Conservation (phyloP, 2,797 vertebrate species). For the Ctenochaetus hawaiiensis region DNA sequence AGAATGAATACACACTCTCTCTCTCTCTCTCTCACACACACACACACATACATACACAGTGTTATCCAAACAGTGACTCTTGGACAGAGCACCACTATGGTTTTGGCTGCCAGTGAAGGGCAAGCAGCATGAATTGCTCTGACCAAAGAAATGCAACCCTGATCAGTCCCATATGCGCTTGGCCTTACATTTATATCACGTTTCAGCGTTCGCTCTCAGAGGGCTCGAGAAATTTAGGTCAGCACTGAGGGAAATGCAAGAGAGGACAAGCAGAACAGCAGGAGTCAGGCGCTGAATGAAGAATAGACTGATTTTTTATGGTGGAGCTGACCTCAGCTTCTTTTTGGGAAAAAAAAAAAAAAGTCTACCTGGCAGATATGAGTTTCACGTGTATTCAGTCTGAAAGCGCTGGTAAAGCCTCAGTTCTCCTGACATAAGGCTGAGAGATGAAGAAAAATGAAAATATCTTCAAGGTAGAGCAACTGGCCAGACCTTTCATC, state of each 20-base stretch:
- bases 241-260: slow-evolving; percentile 71
- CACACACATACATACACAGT: slow-evolving; percentile 60
- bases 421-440: slow-evolving; percentile 40
- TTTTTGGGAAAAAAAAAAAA: slow-evolving; percentile 13
- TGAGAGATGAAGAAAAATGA: slow-evolving; percentile 62
- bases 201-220: slow-evolving; percentile 76
- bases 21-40: slow-evolving; percentile 36
- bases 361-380: slow-evolving; percentile 65
- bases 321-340: slow-evolving; percentile 72
- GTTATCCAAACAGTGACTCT: slow-evolving; percentile 81
- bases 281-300: slow-evolving; percentile 75
- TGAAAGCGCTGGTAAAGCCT: slow-evolving; percentile 39
- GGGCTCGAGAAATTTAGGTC: slow-evolving; percentile 81
- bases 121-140: slow-evolving; percentile 85
- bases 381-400: slow-evolving; percentile 61
- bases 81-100: slow-evolving; percentile 76
- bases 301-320: slow-evolving; percentile 72
- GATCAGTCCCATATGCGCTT: slow-evolving; percentile 86
- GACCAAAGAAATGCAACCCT: slow-evolving; percentile 85
- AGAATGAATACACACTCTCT: slow-evolving; percentile 17
- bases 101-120: slow-evolving; percentile 85
- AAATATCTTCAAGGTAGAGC: slow-evolving; percentile 62
- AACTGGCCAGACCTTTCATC: slow-evolving; percentile 65
- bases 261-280: slow-evolving; percentile 72
- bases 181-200: slow-evolving; percentile 83